Evolutionary conservation across 2,113 vertebrate species (phyloP).

Genomic region (Pungitius pungitius): DNA sequence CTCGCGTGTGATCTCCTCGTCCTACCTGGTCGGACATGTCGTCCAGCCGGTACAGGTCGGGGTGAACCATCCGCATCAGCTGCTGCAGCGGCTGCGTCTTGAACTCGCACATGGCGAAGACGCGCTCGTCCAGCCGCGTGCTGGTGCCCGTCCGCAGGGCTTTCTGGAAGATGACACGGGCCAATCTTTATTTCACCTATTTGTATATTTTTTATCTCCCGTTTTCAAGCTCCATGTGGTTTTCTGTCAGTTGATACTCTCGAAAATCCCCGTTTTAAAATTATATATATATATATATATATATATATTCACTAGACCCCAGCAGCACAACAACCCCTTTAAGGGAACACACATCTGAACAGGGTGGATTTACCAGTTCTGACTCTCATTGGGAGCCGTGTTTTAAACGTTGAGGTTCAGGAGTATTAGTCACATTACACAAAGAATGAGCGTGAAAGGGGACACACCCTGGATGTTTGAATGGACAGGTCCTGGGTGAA

Average conservation of each 20-base stretch:
- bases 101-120: conserved; percentile 97
- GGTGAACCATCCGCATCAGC: conserved; percentile 92
- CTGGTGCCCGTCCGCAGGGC: conserved; percentile 91
- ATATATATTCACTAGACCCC: too few species aligned
- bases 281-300: too few species aligned
- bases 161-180: conserved; percentile 81
- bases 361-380: neutral
- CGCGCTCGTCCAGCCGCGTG: conserved; percentile 93
- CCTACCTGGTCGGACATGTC: conserved; percentile 91
- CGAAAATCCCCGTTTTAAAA: too few species aligned
- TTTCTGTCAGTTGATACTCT: neutral
- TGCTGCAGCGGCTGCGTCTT: conserved; percentile 93
- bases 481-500: conserved; percentile 18
- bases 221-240: neutral
- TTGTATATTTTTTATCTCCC: too few species aligned
- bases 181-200: too few species aligned
- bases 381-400: neutral
- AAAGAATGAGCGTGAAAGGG: conserved; percentile 9
- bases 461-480: conserved; percentile 37
- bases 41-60: conserved; percentile 94
- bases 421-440: neutral
- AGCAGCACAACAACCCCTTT: neutral
- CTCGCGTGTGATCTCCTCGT: neutral
- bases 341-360: neutral
- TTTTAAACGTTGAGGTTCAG: neutral